These are phyloP conservation scores for Podocnemis expansa DNA, from an alignment of 2,113 vertebrate species.

Conservation along the genomic window DNA sequence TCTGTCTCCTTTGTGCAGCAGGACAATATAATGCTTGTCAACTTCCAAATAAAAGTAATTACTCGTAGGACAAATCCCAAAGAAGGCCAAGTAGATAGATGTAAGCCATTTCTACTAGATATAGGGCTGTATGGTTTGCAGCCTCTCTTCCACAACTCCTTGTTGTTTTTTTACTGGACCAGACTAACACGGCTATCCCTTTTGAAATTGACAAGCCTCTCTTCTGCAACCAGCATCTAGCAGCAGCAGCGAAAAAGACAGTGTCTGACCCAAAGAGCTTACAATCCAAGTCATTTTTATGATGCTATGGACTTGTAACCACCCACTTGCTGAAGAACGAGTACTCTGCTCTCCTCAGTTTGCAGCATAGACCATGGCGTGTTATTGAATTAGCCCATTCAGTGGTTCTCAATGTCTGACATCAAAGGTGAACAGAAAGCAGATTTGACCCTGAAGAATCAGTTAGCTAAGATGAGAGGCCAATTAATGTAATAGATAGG, in stretches of 20 bases:
- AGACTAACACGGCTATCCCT: too few species aligned
- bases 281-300: fast-evolving
- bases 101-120: neutral
- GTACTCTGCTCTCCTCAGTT: neutral
- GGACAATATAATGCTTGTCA: slow-evolving; percentile 56
- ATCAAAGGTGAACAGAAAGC: neutral
- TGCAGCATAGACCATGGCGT: neutral
- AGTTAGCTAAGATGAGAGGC: neutral
- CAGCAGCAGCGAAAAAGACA: too few species aligned
- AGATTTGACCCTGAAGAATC: neutral
- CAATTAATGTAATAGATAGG: fast-evolving
- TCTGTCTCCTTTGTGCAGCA: neutral
- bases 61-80: neutral
- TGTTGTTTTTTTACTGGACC: too few species aligned
- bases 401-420: fast-evolving
- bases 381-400: neutral
- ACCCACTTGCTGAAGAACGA: neutral
- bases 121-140: neutral
- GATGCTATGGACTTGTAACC: neutral
- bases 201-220: too few species aligned
- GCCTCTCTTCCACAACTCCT: neutral
- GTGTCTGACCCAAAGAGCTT: too few species aligned
- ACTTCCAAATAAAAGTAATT: slow-evolving; percentile 65
- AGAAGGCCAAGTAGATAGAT: neutral
- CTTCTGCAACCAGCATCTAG: neutral